phyloP scores from a whole-genome alignment of 2,797 vertebrate genomes.

The Apogon talboti region DNA sequence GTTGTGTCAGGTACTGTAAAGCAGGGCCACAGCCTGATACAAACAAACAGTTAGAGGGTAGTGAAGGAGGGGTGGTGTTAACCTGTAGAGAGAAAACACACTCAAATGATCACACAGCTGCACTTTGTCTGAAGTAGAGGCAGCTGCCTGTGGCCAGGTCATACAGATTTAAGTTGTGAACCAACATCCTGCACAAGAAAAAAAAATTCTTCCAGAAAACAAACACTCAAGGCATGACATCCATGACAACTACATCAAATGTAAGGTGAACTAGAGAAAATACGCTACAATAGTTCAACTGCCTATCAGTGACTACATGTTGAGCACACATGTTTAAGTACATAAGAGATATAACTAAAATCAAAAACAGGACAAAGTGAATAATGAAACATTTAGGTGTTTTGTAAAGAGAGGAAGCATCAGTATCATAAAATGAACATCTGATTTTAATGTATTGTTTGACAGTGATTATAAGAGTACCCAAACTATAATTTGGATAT shows the following conservation, averaged over 20 bases:
- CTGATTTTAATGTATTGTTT: no score
- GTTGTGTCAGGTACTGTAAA: slow-evolving; percentile 19
- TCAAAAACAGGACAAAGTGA: no score
- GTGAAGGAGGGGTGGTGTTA: slow-evolving; percentile 19
- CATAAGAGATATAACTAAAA: no score
- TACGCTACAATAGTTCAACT: slow-evolving; percentile 6
- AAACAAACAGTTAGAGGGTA: slow-evolving; percentile 18
- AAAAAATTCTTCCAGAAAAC: neutral
- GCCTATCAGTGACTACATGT: neutral
- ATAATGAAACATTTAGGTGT: no score
- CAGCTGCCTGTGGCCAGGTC: slow-evolving; percentile 53
- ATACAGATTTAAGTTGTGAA: slow-evolving; percentile 4
- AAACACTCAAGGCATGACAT: slow-evolving; percentile 21
- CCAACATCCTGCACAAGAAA: neutral
- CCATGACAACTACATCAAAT: neutral
- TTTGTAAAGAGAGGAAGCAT: no score
- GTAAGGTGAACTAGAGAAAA: neutral
- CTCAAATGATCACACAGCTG: slow-evolving; percentile 4
- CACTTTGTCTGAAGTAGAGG: slow-evolving; percentile 20
- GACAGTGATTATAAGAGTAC: no score
- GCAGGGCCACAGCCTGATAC: slow-evolving; percentile 8
- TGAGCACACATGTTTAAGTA: neutral
- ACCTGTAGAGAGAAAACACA: slow-evolving; percentile 34
- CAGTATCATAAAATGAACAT: no score
- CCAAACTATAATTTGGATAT: no score